Evolutionary conservation across 2,113 vertebrate genomes (phyloP), one percentile per base, ranked within the genome.

Genomic region (Hymenochirus boettgeri): DNA sequence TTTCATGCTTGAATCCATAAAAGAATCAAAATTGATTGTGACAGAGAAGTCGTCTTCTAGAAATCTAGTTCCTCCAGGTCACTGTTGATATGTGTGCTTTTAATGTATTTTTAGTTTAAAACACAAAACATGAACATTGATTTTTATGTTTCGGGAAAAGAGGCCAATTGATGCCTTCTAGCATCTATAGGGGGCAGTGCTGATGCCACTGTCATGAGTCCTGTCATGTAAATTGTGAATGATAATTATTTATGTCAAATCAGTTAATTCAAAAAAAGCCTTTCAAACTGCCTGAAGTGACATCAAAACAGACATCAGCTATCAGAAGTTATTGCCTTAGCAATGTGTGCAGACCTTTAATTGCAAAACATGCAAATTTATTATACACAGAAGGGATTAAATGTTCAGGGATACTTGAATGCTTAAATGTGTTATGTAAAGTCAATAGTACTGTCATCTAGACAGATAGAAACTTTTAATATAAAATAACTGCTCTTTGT

Each of bases 391-490:
- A 17, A 47, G 47, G 27, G 33, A 48, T 50, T 18, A 4, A 50
- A 46, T 35, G 21, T 31, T 50, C 17, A 61, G 59, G 35, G 18
- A 47, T 61, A 29, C 23, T 58, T 61, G 24, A 31, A 61, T 61
- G 45, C 27, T 29, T 50, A 31, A 27, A 61, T 61, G 46, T 48
- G 50, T 50, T 18, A 33, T 61, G 21, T 29, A 23, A 31, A 22
- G 26, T 61, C 50, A 2, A 50, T 48, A 25, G 29, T 17, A 50
- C n/a, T 11, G 23, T 19, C 24, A 9, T 7, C 29, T 73, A 51
- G 60, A 13, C 75, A 63, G 72, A 23, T 73, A 65, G 65, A 65
- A 71, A 53, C 70, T 58, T 59, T n/a, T n/a, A n/a, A n/a, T n/a
- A n/a, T n/a, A n/a, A n/a, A n/a, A n/a, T n/a, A n/a, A n/a, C n/a